Evolutionary conservation across 2,888 invertebrate species (phyloP).

Genomic region (Liopterus haemorrhoidalis): DNA sequence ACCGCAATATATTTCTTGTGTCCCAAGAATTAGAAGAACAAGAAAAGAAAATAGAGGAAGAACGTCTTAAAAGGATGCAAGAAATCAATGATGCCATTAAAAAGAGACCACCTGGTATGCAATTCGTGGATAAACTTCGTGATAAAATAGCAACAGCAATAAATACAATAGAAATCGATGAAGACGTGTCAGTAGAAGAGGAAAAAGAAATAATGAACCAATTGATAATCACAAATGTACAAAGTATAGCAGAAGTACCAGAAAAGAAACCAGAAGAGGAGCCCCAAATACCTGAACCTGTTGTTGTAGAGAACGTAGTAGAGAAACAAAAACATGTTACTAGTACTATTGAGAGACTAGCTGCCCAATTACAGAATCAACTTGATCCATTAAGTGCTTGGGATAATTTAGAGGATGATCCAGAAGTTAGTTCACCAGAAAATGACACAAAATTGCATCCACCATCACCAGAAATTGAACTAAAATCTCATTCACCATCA

Average conservation of each 20-base stretch:
- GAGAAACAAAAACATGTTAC: constrained; percentile 34
- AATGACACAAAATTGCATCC: neutral
- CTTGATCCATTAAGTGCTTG: constrained; percentile 6
- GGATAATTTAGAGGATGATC: neutral
- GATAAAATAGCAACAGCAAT: constrained; percentile 25
- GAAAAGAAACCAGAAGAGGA: neutral
- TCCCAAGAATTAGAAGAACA: constrained; percentile 44
- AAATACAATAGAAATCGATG: constrained; percentile 35
- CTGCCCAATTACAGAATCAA: constrained; percentile 38
- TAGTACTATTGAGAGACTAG: constrained; percentile 42
- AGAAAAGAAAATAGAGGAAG: constrained; percentile 47
- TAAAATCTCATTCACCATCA: too few species aligned
- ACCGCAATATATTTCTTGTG: constrained; percentile 39
- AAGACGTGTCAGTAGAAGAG: constrained; percentile 40
- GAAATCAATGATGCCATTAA: constrained; percentile 43
- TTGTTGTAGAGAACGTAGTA: constrained; percentile 15
- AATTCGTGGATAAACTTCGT: constrained; percentile 39
- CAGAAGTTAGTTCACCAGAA: too few species aligned
- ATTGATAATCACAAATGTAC: neutral
- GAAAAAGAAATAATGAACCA: constrained; percentile 6
- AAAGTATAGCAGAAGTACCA: neutral
- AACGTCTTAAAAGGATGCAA: constrained; percentile 49
- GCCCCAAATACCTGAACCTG: constrained; percentile 3
- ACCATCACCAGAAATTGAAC: neutral
- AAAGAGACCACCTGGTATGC: constrained; percentile 36